These are phyloP conservation scores for Eueides isabella DNA, from an alignment of 1,140 invertebrate genomes.

Conservation along the genomic window DNA sequence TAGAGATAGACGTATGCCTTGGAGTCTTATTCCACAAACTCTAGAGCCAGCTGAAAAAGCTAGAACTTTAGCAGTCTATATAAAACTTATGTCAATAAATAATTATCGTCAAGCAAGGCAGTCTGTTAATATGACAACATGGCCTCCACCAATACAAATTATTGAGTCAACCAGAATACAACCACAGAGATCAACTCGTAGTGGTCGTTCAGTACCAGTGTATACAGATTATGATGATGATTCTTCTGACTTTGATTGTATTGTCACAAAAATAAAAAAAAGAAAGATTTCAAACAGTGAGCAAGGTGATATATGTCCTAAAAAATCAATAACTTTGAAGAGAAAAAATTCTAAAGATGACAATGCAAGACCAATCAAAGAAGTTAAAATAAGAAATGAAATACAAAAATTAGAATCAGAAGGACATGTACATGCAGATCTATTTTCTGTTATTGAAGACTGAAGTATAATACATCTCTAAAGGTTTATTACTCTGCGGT, in stretches of 20 bases:
- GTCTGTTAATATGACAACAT: conserved; percentile 58
- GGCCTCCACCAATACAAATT: conserved; percentile 72
- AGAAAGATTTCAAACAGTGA: conserved; percentile 67
- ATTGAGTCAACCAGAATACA: conserved; percentile 66
- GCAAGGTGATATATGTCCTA: conserved; percentile 59
- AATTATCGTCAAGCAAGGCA: conserved; percentile 68
- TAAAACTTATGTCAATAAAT: conserved; percentile 73
- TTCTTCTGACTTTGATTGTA: conserved; percentile 72
- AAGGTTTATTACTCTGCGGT: neutral
- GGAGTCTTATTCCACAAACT: conserved; percentile 72
- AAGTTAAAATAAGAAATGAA: conserved; percentile 59
- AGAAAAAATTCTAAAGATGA: conserved; percentile 69
- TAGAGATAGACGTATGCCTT: conserved; percentile 75
- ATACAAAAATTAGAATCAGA: conserved; percentile 39
- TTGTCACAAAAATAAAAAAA: conserved; percentile 68
- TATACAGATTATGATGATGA: conserved; percentile 76
- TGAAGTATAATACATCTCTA: conserved; percentile 37
- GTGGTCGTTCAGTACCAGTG: conserved; percentile 71
- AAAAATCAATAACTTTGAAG: conserved; percentile 68
- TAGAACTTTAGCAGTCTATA: conserved; percentile 67
- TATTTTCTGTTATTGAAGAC: conserved; percentile 60
- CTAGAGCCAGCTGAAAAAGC: conserved; percentile 68
- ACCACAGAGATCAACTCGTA: conserved; percentile 68
- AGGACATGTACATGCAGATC: conserved; percentile 40
- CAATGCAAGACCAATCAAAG: conserved; percentile 59